Percentiles rank a stretch among this genome's conserved stretches.
Evolutionary conservation across 2,797 vertebrate genomes (phyloP).

Genomic region (Novumbra hubbsi): DNA sequence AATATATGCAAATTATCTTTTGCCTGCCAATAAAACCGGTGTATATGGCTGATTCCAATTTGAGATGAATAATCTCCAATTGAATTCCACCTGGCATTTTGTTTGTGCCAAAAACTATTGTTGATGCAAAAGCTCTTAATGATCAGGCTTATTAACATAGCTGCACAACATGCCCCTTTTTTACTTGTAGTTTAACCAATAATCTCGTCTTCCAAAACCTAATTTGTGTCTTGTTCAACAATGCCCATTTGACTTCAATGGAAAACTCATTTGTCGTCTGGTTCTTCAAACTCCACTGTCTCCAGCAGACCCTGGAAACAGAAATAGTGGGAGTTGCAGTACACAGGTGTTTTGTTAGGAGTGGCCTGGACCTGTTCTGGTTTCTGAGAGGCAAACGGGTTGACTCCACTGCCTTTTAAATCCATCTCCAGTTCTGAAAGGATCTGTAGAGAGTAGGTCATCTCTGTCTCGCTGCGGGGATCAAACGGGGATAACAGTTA

Average conservation of each 20-base stretch:
- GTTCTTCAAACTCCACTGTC: constrained; percentile 63
- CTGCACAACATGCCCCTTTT: background rate
- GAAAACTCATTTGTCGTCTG: constrained; percentile 44
- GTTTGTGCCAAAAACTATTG: constrained; percentile 24
- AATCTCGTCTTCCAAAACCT: background rate
- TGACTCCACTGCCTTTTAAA: constrained; percentile 76
- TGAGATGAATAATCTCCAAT: background rate
- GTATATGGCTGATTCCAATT: constrained; percentile 40
- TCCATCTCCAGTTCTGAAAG: constrained; percentile 82
- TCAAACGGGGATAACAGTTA: constrained; percentile 11
- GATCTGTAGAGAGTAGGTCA: constrained; percentile 88
- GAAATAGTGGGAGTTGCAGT: constrained; percentile 83
- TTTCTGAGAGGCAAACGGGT: constrained; percentile 85
- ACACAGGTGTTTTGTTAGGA: constrained; percentile 76
- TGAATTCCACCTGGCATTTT: background rate
- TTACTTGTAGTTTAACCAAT: background rate
- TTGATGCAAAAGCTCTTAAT: constrained; percentile 40
- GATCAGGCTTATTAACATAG: background rate
- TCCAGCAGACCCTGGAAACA: constrained; percentile 76
- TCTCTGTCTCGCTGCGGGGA: constrained; percentile 80
- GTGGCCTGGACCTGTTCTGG: constrained; percentile 81
- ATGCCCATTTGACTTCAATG: background rate
- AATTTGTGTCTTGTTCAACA: background rate
- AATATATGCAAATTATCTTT: constrained; percentile 17
- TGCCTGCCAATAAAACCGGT: constrained; percentile 1